phyloP scores from a whole-genome alignment of 2,888 invertebrate genomes.

The Stomorhina lunata region DNA sequence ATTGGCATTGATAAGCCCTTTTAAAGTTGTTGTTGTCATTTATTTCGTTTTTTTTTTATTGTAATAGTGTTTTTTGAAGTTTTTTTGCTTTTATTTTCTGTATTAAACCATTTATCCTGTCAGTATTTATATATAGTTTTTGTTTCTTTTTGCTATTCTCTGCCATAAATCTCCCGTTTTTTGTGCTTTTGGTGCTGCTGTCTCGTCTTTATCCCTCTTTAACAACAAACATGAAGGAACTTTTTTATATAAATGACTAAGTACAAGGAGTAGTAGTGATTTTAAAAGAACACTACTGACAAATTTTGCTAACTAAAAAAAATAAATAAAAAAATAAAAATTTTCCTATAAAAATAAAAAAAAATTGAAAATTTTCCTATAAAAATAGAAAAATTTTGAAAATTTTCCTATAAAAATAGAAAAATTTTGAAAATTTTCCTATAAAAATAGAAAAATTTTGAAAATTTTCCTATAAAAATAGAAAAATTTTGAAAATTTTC shows the following conservation, averaged over 20 bases:
- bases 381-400: no score
- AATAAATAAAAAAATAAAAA: no score
- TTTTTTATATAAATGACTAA: not conserved
- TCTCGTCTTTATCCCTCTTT: conserved; percentile 48
- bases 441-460: no score
- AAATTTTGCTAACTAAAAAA: no score
- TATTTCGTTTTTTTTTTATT: conserved; percentile 16
- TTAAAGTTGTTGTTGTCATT: conserved; percentile 28
- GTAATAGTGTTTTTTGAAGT: conserved; percentile 9
- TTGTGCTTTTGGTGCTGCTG: conserved; percentile 32
- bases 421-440: no score
- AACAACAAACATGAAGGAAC: conserved; percentile 34
- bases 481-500: no score
- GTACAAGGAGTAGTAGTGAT: not conserved
- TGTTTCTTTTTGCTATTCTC: conserved; percentile 44
- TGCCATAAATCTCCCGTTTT: conserved; percentile 60
- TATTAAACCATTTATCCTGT: conserved; percentile 60
- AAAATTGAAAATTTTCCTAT: no score
- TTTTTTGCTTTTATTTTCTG: conserved; percentile 5
- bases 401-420: no score
- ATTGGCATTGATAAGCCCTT: conserved; percentile 64
- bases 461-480: no score
- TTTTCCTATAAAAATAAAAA: no score
- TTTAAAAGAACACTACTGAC: conserved; percentile 27
- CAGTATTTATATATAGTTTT: conserved; percentile 38